Base-by-base conservation (phyloP, 2,113 vertebrate species). In the Dicentrarchus labrax region DNA sequence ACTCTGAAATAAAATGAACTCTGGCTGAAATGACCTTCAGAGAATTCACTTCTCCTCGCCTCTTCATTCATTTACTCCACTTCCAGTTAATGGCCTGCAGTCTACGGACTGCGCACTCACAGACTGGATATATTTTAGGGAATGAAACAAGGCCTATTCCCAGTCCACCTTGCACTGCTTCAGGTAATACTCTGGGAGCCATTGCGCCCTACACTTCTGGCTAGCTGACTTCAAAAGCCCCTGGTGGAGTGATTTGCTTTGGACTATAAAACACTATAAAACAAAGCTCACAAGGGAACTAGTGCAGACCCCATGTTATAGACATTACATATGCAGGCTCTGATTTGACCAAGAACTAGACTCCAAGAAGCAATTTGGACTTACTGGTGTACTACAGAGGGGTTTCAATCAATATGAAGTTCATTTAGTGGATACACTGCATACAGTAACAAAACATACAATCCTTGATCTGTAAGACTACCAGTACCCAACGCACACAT, bases 131-230 rank as follows among this genome's bases (percentile, higher is more conserved):
- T 66, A 66, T 75, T 83, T 79, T 83, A 78, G 45, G 65, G 75
- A 79, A 84, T 64, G 75, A 88, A 82, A 86, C 56, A 71, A 80
- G 73, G 45, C 68, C 30, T 69, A 77, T 75, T 85, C 85, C 75
- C 77, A 67, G 54, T 83, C 48, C 45, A 76, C 82, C 56, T 81
- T 15, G 38, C 73, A 43, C 54, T 81, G 71, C 53, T 60, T 79
- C 57, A 51, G 86, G 38, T 82, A 67, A 88, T 83, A 36, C 72
- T 85, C 76, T 57, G 11, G 65, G 60, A 84, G 89, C 65, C 43
- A 87, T 61, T 82, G 76, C 72, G 60, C 54, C 76, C 24, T 57
- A 60, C 50, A 73, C 76, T 86, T 39, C 74, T 81, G 81, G 48
- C 70, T 81, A 77, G 50, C 43, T 50, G 56, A 76, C 60, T 83